phyloP scores from a whole-genome alignment of 2,888 invertebrate genomes.

The Lasioglossum calceatum region DNA sequence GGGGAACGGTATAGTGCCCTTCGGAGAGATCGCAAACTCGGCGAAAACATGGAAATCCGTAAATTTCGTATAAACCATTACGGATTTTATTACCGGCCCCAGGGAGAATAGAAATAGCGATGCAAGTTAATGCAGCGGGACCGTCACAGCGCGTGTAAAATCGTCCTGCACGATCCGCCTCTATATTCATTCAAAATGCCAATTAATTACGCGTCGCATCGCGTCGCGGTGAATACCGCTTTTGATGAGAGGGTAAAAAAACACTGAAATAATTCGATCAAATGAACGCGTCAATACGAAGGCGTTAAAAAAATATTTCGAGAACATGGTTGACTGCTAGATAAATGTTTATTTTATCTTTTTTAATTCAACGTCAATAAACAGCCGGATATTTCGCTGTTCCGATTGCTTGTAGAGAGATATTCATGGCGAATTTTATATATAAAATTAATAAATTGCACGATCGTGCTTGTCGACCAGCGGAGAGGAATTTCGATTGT shows the following conservation, averaged over 20 bases:
- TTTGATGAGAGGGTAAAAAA: background rate
- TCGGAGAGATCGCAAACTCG: slow-evolving; percentile 1
- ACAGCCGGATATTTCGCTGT: background rate
- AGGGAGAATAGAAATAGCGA: slow-evolving; percentile 19
- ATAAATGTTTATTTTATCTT: background rate
- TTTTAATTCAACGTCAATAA: background rate
- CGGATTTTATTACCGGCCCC: slow-evolving; percentile 24
- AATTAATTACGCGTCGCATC: slow-evolving; percentile 23
- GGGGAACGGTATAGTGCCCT: background rate
- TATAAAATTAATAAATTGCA: too few relatives aligned
- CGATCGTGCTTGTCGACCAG: too few relatives aligned
- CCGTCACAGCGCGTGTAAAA: background rate
- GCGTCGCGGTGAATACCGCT: background rate
- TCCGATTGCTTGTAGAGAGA: background rate
- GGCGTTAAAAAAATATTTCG: slow-evolving; percentile 12
- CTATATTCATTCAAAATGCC: slow-evolving; percentile 1
- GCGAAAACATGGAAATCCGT: slow-evolving; percentile 20
- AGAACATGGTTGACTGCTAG: background rate
- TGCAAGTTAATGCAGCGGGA: slow-evolving; percentile 3
- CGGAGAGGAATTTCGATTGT: background rate
- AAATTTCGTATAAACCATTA: slow-evolving; percentile 21
- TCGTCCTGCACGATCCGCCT: background rate
- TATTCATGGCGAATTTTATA: background rate
- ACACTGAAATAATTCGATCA: background rate
- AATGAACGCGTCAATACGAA: background rate